Evolutionary conservation across 53 echinoderm and acorn worm genomes (phyloP).

Genomic region (Echinarachnius parma): DNA sequence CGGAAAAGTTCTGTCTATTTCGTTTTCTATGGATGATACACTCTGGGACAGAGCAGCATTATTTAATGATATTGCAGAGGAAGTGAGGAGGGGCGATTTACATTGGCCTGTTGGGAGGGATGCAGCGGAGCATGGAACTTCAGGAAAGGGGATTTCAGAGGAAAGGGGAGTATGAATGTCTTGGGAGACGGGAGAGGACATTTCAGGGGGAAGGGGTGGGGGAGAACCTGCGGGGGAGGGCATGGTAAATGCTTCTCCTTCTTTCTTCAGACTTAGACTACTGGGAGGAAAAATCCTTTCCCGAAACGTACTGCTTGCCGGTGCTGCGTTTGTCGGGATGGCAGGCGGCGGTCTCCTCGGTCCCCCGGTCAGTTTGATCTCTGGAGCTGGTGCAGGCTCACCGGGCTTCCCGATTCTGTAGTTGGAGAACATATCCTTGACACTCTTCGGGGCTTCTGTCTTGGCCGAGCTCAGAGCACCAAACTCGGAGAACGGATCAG

Average conservation of each 20-base stretch:
- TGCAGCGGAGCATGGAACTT: constrained; percentile 39
- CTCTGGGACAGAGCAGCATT: neutral
- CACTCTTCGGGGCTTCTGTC: constrained; percentile 47
- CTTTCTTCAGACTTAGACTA: constrained; percentile 1
- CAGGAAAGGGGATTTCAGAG: constrained; percentile 50
- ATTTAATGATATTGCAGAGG: too few species aligned
- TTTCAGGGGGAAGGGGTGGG: constrained; percentile 74
- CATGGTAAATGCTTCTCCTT: constrained; percentile 58
- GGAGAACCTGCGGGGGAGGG: constrained; percentile 90
- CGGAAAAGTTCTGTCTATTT: too few species aligned
- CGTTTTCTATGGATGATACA: too few species aligned
- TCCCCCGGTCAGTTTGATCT: constrained; percentile 53
- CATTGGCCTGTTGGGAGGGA: too few species aligned
- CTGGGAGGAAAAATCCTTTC: neutral
- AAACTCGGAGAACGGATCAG: constrained; percentile 84
- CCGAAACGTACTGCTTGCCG: constrained; percentile 35
- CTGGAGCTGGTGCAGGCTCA: constrained; percentile 48
- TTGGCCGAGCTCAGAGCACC: constrained; percentile 58
- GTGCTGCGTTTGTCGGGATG: constrained; percentile 45
- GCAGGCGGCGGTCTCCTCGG: constrained; percentile 58
- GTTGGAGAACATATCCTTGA: constrained; percentile 77
- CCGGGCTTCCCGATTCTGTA: constrained; percentile 97
- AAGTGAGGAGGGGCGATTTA: too few species aligned
- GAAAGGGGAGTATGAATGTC: neutral
- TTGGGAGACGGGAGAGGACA: neutral